Percentiles rank a stretch among this genome's conserved stretches.
phyloP scores from a whole-genome alignment of 2,797 vertebrate genomes.

The Oceanodroma leucorhoa region DNA sequence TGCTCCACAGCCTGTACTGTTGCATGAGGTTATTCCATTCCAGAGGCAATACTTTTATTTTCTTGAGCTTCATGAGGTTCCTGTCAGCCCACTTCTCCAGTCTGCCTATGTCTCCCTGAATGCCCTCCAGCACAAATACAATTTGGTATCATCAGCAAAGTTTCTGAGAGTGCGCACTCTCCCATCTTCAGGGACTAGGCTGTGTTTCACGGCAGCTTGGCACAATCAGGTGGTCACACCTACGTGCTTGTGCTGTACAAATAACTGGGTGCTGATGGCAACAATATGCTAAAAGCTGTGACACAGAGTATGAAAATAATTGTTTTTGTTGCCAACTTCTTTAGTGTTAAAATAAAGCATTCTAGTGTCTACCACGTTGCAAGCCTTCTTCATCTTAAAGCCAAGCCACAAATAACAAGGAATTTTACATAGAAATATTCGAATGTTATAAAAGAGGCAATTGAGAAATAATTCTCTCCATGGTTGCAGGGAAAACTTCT shows the following conservation, averaged over 20 bases:
- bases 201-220: background rate
- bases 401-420: background rate
- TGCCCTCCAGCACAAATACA: background rate
- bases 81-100: background rate
- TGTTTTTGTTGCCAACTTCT: background rate
- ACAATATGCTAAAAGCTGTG: background rate
- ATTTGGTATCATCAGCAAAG: background rate
- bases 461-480: background rate
- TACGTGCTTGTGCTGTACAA: background rate
- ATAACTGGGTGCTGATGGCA: background rate
- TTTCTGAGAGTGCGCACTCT: background rate
- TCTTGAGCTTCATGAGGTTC: background rate
- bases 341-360: background rate
- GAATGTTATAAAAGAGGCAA: background rate
- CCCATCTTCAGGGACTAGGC: fast-evolving
- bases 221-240: background rate
- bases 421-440: background rate
- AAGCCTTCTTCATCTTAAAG: background rate
- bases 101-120: background rate
- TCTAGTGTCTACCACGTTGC: background rate
- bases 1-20: background rate
- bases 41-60: background rate
- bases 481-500: background rate
- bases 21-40: background rate
- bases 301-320: background rate